Evolutionary conservation across 30 jellyfish, hydroid and myxozoan species (phyloP), one percentile per base, ranked within the genome.

Genomic region (Mastigias papua): DNA sequence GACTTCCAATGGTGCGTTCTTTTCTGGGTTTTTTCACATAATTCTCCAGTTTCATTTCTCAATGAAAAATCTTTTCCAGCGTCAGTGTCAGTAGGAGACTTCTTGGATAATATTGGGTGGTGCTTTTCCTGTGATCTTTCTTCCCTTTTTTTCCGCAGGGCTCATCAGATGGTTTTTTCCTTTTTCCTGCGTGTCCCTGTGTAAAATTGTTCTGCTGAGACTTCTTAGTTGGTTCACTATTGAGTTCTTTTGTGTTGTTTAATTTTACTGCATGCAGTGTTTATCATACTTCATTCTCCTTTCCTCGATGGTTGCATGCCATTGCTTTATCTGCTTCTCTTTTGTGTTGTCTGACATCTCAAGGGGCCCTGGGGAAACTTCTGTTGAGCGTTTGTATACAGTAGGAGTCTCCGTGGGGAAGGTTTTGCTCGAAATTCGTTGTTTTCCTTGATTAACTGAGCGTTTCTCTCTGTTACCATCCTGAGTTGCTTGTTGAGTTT

Each of bases 401-500:
- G 13, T 15, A 42, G 54, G 13, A 42, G 54, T 42, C 7, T 42
- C 54, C 7, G 54, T 4, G 7, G 54, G 54, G 13, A 42, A 42
- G 54, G 13, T 42, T 42, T 42, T 42, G 54, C 54, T 42, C 54
- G 7, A 4, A 42, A 15, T 42, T 42, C 54, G 54, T 42, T 4
- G 54, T 42, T 42, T 42, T 42, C 54, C 54, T 42, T 42, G 13
- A 42, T 42, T 42, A 15, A 42, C 54, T 3, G 54, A 42, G 54
- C 0, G 54, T 8, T 42, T 42, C 13, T 42, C 13, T 42, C 54
- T 42, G 54, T 15, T 42, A 42, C 54, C 54, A 68, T 29, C 79
- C 7, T 57, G 79, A 34, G 48, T 31, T 68, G 58, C 79, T 68
- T 19, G 57, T 68, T 68, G 79, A 20, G 25, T 23, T 57, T 17